These are phyloP conservation scores for Hassar affinis DNA, from an alignment of 2,113 vertebrate genomes.

Conservation along the genomic window DNA sequence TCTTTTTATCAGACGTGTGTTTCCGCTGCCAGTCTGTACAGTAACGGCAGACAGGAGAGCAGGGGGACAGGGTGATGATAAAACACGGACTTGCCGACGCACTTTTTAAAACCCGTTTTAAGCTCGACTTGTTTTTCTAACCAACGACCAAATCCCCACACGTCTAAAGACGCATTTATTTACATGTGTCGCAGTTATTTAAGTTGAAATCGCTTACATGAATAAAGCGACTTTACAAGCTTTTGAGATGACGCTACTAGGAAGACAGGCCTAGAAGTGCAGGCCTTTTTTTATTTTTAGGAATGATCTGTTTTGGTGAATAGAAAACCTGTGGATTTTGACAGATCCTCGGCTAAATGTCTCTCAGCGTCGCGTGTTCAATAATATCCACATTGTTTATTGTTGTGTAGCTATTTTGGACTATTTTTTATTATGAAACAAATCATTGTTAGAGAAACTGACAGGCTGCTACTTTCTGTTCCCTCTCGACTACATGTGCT, in stretches of 20 bases:
- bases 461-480: slow-evolving; percentile 35
- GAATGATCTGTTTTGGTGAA: neutral
- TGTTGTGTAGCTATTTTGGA: neutral
- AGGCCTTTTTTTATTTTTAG: neutral
- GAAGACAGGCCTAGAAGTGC: neutral
- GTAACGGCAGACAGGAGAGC: neutral
- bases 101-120: neutral
- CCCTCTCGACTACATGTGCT: slow-evolving; percentile 1
- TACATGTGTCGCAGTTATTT: neutral
- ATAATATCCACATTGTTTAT: neutral
- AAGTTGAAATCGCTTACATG: neutral
- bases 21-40: neutral
- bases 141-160: neutral
- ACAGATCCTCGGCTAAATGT: neutral
- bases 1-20: neutral
- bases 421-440: neutral
- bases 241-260: neutral
- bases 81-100: neutral
- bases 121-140: neutral
- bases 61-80: neutral
- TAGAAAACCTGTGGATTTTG: neutral
- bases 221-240: neutral
- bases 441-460: neutral
- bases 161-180: neutral
- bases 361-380: neutral